These are phyloP conservation scores for Sciurus carolinensis DNA, from an alignment of 2,797 vertebrate species.

Conservation along the genomic window DNA sequence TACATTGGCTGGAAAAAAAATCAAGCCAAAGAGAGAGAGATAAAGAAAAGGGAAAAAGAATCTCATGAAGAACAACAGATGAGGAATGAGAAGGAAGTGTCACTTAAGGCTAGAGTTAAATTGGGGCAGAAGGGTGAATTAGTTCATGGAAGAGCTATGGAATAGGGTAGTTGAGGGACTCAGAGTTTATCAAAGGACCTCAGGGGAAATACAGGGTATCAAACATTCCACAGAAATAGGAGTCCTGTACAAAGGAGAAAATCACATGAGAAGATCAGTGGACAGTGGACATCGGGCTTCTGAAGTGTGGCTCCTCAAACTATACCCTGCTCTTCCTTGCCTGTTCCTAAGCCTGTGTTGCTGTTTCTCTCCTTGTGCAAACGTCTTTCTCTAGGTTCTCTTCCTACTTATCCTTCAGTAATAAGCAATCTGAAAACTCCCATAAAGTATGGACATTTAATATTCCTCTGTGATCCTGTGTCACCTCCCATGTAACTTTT, in stretches of 20 bases:
- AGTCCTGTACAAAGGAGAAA: background rate
- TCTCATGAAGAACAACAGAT: fast-evolving
- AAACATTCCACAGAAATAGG: too few species aligned
- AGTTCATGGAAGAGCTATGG: background rate
- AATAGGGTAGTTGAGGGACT: background rate
- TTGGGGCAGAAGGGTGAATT: background rate
- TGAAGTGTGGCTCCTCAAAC: background rate
- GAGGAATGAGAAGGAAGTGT: background rate
- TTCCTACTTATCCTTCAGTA: background rate
- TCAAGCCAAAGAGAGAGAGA: background rate
- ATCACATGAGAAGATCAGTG: background rate
- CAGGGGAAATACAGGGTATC: background rate
- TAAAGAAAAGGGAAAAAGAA: background rate
- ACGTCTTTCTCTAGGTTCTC: background rate
- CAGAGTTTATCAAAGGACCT: background rate
- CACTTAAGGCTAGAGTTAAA: background rate
- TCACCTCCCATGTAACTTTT: background rate
- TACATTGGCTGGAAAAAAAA: slow-evolving; percentile 44
- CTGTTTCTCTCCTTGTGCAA: background rate
- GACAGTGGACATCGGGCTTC: background rate
- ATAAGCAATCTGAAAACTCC: background rate
- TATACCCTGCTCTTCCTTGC: background rate
- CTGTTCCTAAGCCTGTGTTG: background rate
- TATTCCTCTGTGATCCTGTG: background rate
- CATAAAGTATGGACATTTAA: background rate